These are phyloP conservation scores for Pygoscelis adeliae DNA, from an alignment of 2,113 vertebrate genomes.

Conservation along the genomic window DNA sequence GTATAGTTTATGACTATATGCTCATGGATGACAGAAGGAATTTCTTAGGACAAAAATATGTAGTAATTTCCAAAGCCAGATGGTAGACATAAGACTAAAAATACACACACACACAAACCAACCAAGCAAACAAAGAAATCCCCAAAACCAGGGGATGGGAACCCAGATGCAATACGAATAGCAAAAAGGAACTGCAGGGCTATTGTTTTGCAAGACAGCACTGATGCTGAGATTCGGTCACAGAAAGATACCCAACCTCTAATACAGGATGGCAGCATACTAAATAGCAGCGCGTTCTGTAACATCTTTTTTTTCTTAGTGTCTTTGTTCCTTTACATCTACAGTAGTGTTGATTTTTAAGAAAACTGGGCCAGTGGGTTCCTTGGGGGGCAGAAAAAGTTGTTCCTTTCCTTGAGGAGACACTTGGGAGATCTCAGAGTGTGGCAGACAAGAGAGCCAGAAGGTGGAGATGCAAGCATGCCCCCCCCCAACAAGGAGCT, in stretches of 20 bases:
- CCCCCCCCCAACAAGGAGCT: fast-evolving
- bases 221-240: not conserved
- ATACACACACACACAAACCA: not conserved
- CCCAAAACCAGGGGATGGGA: not conserved
- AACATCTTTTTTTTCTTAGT: not conserved
- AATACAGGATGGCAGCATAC: not conserved
- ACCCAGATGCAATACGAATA: not conserved
- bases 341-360: not conserved
- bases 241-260: not conserved
- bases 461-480: not conserved
- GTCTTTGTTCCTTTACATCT: not conserved
- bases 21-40: not conserved
- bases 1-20: not conserved
- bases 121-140: not conserved
- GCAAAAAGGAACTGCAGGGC: not conserved
- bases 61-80: conserved; percentile 23
- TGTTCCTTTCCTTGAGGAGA: not conserved
- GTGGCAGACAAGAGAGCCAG: not conserved
- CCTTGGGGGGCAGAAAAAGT: not conserved
- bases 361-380: not conserved
- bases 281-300: fast-evolving
- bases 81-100: not conserved
- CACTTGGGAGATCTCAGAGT: not conserved
- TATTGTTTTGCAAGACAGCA: not conserved
- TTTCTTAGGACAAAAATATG: not conserved